Conservation (phyloP, 1,140 invertebrate species). For the Diploscapter pachys region DNA sequence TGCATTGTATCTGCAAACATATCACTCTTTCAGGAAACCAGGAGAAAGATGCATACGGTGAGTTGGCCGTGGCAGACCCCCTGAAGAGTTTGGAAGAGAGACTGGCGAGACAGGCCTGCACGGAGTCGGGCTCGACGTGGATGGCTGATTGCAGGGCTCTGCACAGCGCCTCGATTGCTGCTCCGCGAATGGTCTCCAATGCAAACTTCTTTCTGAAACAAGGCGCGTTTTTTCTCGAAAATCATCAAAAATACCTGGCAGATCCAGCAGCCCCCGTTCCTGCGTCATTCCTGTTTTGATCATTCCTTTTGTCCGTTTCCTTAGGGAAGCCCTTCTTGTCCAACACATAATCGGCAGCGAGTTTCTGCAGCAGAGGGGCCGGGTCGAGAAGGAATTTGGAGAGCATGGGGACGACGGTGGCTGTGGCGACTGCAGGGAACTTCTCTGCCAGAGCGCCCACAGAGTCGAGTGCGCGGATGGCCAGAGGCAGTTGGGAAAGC, state of each 20-base stretch:
- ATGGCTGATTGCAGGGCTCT: slow-evolving; percentile 82
- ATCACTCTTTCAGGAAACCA: neutral
- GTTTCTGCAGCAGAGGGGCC: slow-evolving; percentile 17
- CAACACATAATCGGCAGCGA: slow-evolving; percentile 11
- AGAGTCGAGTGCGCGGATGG: slow-evolving; percentile 6
- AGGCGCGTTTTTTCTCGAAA: slow-evolving; percentile 1
- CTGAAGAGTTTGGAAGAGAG: slow-evolving; percentile 85
- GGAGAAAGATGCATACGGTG: neutral
- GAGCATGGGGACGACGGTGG: slow-evolving; percentile 21
- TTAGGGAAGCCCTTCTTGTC: slow-evolving; percentile 53
- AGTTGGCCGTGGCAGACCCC: slow-evolving; percentile 59
- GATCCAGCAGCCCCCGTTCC: slow-evolving; percentile 11
- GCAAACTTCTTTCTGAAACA: slow-evolving; percentile 32
- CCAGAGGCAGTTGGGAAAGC: slow-evolving; percentile 50
- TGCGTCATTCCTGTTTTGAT: too few species aligned
- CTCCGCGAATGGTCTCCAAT: slow-evolving; percentile 76
- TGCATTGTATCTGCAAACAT: neutral
- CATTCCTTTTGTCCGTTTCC: too few species aligned
- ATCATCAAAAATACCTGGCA: slow-evolving; percentile 20
- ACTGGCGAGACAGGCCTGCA: slow-evolving; percentile 85
- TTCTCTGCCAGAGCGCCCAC: slow-evolving; percentile 25
- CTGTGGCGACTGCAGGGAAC: slow-evolving; percentile 31
- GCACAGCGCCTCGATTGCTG: slow-evolving; percentile 91
- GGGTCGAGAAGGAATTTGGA: slow-evolving; percentile 30
- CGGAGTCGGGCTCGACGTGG: slow-evolving; percentile 80